Percentiles rank a stretch among this genome's conserved stretches.
These are phyloP conservation scores for Lycocorax pyrrhopterus DNA, from an alignment of 2,113 vertebrate genomes.

Conservation along the genomic window DNA sequence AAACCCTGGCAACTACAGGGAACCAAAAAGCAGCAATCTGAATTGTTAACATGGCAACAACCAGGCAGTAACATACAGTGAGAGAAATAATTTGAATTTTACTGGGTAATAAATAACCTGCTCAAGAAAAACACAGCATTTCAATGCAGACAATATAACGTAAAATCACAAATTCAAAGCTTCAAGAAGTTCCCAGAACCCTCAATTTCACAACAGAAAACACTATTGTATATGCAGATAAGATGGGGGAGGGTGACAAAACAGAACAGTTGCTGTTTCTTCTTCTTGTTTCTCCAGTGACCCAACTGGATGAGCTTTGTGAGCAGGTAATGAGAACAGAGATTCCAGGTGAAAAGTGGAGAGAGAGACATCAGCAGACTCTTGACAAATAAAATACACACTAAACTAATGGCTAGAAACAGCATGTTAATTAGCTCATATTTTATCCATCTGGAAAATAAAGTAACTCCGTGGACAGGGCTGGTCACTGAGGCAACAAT, in stretches of 20 bases:
- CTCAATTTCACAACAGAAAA: not conserved
- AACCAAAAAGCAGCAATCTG: not conserved
- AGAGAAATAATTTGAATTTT: not conserved
- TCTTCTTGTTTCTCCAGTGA: not conserved
- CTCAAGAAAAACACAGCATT: not conserved
- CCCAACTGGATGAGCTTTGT: not conserved
- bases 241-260: not conserved
- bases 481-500: not conserved
- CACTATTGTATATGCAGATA: not conserved
- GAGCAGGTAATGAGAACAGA: not conserved
- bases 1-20: not conserved
- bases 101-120: not conserved
- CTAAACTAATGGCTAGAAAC: not conserved
- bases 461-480: rapidly evolving
- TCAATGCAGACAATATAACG: not conserved
- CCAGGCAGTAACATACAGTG: not conserved
- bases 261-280: not conserved
- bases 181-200: not conserved
- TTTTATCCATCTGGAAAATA: not conserved
- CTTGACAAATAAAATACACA: not conserved
- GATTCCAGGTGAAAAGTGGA: not conserved
- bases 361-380: not conserved
- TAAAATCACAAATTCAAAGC: not conserved
- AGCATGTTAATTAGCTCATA: not conserved
- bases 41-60: not conserved